Conservation (phyloP, 2,113 vertebrate genomes). For the Callorhinus ursinus region DNA sequence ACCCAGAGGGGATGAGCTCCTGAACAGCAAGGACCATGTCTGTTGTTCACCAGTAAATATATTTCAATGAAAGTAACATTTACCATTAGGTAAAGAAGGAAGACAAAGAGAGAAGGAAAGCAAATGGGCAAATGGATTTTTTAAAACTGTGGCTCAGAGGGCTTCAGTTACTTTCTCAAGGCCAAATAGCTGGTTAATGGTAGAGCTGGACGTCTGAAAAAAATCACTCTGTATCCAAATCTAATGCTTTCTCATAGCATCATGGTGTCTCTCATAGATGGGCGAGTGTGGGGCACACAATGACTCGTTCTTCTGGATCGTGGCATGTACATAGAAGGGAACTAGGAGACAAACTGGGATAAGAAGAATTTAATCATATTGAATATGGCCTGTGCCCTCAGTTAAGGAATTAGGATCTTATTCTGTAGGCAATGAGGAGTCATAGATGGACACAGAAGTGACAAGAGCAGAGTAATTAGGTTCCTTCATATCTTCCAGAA, state of each 20-base stretch:
- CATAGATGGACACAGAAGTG: not conserved
- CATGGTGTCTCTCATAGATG: not conserved
- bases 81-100: too few relatives aligned
- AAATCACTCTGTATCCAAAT: not conserved
- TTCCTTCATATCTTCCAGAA: slow-evolving; percentile 9
- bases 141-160: not conserved
- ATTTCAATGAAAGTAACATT: not conserved
- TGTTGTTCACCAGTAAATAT: not conserved
- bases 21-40: not conserved
- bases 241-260: not conserved
- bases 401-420: not conserved
- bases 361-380: not conserved
- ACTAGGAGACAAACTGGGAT: not conserved
- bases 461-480: not conserved
- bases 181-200: not conserved
- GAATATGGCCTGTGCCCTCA: not conserved
- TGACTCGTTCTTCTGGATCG: not conserved
- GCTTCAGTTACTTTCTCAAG: not conserved
- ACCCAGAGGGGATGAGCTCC: not conserved
- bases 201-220: not conserved
- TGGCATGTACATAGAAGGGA: not conserved
- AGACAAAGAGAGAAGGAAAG: too few relatives aligned
- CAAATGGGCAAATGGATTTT: not conserved
- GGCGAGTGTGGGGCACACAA: not conserved
- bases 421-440: not conserved